Percentiles rank a stretch among this genome's conserved stretches.
phyloP scores from a whole-genome alignment of 1,140 invertebrate species.

The Sesamia nonagrioides region DNA sequence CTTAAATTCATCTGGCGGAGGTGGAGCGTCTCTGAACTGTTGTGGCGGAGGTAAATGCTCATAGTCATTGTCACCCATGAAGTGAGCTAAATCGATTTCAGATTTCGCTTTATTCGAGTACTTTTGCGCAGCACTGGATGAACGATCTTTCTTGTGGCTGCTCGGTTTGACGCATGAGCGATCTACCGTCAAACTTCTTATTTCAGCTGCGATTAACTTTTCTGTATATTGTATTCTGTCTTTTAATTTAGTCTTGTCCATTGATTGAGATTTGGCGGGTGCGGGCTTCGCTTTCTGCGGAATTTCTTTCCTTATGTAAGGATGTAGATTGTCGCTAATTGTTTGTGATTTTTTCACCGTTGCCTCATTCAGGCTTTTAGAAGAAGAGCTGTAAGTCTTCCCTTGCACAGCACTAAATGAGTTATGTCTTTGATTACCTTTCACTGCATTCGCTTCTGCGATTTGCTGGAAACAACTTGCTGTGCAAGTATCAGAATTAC shows the following conservation, averaged over 20 bases:
- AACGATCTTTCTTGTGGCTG: conserved; percentile 59
- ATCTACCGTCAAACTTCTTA: conserved; percentile 83
- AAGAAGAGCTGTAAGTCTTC: conserved; percentile 70
- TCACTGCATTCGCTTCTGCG: conserved; percentile 62
- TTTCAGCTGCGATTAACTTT: conserved; percentile 85
- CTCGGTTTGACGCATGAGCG: conserved; percentile 76
- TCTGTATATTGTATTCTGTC: conserved; percentile 87
- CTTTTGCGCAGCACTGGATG: conserved; percentile 68
- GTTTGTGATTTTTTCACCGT: conserved; percentile 84
- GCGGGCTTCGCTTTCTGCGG: conserved; percentile 61
- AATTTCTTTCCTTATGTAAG: conserved; percentile 86
- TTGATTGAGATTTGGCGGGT: conserved; percentile 70
- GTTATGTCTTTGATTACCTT: conserved; percentile 83
- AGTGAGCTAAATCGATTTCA: conserved; percentile 86
- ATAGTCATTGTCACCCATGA: conserved; percentile 89
- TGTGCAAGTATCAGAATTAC: conserved; percentile 81
- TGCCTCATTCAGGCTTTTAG: conserved; percentile 74
- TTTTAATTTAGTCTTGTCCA: conserved; percentile 79
- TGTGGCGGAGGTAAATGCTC: conserved; percentile 94
- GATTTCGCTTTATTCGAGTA: conserved; percentile 88
- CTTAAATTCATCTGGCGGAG: conserved; percentile 91
- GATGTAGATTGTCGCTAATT: conserved; percentile 82
- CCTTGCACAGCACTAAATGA: conserved; percentile 85
- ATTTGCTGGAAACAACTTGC: conserved; percentile 77
- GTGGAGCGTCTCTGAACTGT: conserved; percentile 94